A percentile compares a stretch with the other conserved stretches of the same genome.
Conservation (phyloP, 2,797 vertebrate genomes). For the Epinephelus malabaricus region DNA sequence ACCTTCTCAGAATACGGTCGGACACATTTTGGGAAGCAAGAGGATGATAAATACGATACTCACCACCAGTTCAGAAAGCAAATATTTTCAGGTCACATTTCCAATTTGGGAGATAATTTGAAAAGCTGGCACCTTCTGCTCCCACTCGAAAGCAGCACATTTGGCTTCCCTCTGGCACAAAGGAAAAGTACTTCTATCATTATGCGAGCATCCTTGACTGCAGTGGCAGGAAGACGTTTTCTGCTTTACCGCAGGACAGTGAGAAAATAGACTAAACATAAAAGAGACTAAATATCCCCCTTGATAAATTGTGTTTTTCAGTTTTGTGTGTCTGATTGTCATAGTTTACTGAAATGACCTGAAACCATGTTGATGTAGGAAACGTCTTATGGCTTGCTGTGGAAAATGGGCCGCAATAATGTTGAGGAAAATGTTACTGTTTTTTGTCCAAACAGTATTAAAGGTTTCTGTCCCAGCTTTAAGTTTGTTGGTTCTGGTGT, state of each 20-base stretch:
- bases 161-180: conserved; percentile 26
- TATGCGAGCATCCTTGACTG: conserved; percentile 42
- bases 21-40: conserved; percentile 22
- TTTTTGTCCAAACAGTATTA: neutral
- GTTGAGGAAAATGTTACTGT: neutral
- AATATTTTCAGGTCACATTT: conserved; percentile 40
- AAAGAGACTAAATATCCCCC: neutral
- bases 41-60: conserved; percentile 12
- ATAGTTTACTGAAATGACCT: neutral
- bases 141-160: neutral
- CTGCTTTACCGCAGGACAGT: neutral
- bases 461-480: neutral
- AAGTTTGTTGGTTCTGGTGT: neutral
- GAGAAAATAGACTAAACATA: neutral
- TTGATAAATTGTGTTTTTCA: neutral
- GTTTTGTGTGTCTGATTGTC: neutral
- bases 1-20: neutral
- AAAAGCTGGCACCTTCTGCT: conserved; percentile 28
- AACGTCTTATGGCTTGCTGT: neutral
- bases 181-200: conserved; percentile 14
- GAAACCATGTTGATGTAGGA: neutral
- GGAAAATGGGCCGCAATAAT: neutral
- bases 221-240: neutral
- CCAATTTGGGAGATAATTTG: conserved; percentile 33
- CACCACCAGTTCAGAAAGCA: conserved; percentile 19